Conservation (phyloP, 1,140 invertebrate species). For the Acromyrmex charruanus region DNA sequence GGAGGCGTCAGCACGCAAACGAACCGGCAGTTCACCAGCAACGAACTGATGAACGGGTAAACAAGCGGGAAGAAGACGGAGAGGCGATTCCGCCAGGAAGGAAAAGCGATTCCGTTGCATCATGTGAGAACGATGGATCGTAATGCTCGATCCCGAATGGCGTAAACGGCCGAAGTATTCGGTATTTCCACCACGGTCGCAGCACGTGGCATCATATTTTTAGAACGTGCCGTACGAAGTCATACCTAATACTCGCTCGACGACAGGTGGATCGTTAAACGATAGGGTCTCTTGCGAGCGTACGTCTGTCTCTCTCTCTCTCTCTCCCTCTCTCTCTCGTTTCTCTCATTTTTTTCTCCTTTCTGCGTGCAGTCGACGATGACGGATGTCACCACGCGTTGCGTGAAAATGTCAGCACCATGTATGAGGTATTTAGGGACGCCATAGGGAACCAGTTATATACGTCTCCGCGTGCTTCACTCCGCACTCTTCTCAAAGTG, state of each 20-base stretch:
- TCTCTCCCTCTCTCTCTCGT: neutral
- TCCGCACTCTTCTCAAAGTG: slow-evolving; percentile 8
- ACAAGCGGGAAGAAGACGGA: slow-evolving; percentile 1
- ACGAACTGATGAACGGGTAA: slow-evolving; percentile 11
- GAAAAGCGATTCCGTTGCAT: neutral
- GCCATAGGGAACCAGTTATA: slow-evolving; percentile 45
- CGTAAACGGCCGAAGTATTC: slow-evolving; percentile 24
- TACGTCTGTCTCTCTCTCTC: neutral
- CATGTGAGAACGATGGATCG: neutral
- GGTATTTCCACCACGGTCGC: slow-evolving; percentile 59
- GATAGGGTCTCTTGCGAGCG: slow-evolving; percentile 3
- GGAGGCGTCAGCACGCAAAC: slow-evolving; percentile 71
- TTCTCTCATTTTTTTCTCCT: slow-evolving; percentile 50
- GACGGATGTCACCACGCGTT: slow-evolving; percentile 62
- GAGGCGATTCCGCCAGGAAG: neutral
- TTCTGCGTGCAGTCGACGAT: slow-evolving; percentile 57
- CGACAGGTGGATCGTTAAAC: slow-evolving; percentile 76
- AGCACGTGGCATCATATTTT: slow-evolving; percentile 72
- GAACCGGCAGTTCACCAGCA: slow-evolving; percentile 45
- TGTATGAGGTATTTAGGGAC: slow-evolving; percentile 52
- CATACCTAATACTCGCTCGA: slow-evolving; percentile 41
- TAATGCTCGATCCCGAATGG: neutral
- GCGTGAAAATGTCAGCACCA: slow-evolving; percentile 59
- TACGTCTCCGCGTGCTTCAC: slow-evolving; percentile 12
- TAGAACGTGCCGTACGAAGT: slow-evolving; percentile 58